phyloP scores from a whole-genome alignment of 2,113 vertebrate genomes.

The Corythaixoides concolor region DNA sequence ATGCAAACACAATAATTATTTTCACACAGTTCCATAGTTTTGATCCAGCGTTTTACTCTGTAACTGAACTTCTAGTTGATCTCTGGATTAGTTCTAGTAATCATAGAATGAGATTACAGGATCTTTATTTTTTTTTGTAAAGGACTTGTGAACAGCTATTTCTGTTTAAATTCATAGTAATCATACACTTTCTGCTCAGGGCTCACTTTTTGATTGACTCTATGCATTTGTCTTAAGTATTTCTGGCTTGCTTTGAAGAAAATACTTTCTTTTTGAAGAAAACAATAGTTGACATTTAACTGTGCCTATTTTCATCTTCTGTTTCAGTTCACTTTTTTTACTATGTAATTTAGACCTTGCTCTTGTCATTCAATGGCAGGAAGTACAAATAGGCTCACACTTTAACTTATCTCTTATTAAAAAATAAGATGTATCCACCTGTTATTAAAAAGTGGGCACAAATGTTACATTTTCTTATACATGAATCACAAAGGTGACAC shows the following conservation, averaged over 20 bases:
- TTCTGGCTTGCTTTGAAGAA: background rate
- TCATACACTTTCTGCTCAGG: background rate
- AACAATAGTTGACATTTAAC: background rate
- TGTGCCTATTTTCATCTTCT: background rate
- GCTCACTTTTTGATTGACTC: background rate
- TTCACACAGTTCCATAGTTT: background rate
- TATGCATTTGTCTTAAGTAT: background rate
- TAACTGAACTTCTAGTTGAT: background rate
- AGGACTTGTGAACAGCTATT: background rate
- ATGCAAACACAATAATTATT: background rate
- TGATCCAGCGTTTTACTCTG: background rate
- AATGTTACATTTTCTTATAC: background rate
- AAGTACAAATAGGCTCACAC: background rate
- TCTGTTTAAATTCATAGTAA: background rate
- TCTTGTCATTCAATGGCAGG: background rate
- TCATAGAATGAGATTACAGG: background rate
- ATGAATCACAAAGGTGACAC: background rate
- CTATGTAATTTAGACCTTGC: background rate
- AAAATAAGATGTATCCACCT: background rate
- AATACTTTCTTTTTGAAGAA: background rate
- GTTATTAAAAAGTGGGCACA: background rate
- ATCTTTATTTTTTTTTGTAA: background rate
- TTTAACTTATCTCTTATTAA: background rate
- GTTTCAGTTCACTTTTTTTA: background rate
- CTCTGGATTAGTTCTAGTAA: background rate